Conservation (phyloP, 2,888 invertebrate species). For the Auanema sp. region DNA sequence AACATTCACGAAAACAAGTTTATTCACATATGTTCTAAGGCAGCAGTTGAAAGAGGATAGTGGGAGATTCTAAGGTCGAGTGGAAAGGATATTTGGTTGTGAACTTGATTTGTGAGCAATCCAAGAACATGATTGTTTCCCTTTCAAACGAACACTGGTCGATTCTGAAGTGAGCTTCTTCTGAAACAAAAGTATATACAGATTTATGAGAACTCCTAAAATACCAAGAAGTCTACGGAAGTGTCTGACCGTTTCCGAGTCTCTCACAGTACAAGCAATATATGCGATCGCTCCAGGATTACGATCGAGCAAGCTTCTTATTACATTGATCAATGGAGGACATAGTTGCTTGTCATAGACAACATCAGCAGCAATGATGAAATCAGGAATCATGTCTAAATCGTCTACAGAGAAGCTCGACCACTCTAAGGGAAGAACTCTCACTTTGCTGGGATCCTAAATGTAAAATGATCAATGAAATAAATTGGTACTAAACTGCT, state of each 20-base stretch:
- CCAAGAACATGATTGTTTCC: too few species aligned
- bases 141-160: too few species aligned
- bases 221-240: constrained; percentile 34
- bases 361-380: constrained; percentile 43
- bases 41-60: too few species aligned
- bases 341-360: constrained; percentile 41
- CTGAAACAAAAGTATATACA: too few species aligned
- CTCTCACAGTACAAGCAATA: constrained; percentile 42
- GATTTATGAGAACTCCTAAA: too few species aligned
- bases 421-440: constrained; percentile 29
- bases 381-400: constrained; percentile 18
- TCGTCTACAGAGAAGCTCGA: constrained; percentile 21
- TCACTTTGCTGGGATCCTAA: neutral
- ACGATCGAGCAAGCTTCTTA: constrained; percentile 23
- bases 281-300: constrained; percentile 24
- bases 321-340: constrained; percentile 30
- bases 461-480: neutral
- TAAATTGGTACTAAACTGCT: neutral
- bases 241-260: constrained; percentile 29
- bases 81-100: too few species aligned
- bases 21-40: neutral
- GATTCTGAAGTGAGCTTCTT: too few species aligned
- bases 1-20: too few species aligned
- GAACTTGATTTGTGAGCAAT: too few species aligned
- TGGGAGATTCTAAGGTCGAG: too few species aligned